These are phyloP conservation scores for Ecdyonurus torrentis DNA, from an alignment of 2,888 invertebrate species.

Conservation along the genomic window DNA sequence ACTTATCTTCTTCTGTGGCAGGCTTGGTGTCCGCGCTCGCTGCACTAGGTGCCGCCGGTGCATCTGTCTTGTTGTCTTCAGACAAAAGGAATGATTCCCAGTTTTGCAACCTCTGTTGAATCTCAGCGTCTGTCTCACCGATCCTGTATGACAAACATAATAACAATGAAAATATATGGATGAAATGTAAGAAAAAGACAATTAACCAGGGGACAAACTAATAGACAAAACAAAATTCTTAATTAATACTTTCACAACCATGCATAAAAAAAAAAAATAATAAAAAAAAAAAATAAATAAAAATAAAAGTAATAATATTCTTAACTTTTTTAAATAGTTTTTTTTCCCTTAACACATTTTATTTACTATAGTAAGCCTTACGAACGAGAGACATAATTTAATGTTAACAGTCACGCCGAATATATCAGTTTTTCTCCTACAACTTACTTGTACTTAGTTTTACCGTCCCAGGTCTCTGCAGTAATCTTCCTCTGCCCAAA, in stretches of 20 bases:
- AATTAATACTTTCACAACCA: neutral
- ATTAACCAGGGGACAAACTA: too few species aligned
- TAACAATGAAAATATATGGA: neutral
- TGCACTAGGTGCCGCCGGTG: neutral
- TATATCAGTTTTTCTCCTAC: neutral
- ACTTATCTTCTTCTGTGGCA: neutral
- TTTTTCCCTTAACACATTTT: too few species aligned
- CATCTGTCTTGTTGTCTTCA: constrained; percentile 23
- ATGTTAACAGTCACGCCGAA: too few species aligned
- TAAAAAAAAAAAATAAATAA: neutral
- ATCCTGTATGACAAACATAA: constrained; percentile 34
- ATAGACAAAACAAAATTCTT: neutral
- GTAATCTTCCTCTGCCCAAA: constrained; percentile 72
- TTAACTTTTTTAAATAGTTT: too few species aligned
- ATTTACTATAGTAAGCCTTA: too few species aligned
- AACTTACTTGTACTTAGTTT: constrained; percentile 65
- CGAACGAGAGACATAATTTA: too few species aligned
- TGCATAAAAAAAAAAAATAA: neutral
- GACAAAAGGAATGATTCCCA: constrained; percentile 70
- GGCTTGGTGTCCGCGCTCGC: neutral
- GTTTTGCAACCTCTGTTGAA: constrained; percentile 58
- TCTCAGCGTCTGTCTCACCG: constrained; percentile 78
- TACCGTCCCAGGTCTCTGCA: constrained; percentile 90
- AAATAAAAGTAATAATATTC: neutral
- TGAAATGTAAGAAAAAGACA: too few species aligned